phyloP scores from a whole-genome alignment of 2,113 vertebrate genomes.

The Taurulus bubalis region DNA sequence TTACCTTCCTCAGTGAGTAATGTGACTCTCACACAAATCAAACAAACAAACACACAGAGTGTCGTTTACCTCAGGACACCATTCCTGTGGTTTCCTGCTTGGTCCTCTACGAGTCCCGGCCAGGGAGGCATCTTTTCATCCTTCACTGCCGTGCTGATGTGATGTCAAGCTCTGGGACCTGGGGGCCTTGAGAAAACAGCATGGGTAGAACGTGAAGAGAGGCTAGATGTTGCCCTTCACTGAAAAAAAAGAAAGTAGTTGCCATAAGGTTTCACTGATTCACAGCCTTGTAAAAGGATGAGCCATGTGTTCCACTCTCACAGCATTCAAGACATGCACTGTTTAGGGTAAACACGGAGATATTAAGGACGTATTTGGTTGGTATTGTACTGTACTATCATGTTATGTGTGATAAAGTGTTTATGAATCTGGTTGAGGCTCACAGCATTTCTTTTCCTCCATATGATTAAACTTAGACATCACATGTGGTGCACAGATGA shows the following conservation, averaged over 20 bases:
- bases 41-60: conserved; percentile 15
- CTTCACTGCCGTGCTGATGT: conserved; percentile 36
- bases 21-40: conserved; percentile 15
- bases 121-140: conserved; percentile 33
- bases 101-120: conserved; percentile 1
- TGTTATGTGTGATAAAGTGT: background rate
- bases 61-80: conserved; percentile 13
- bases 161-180: conserved; percentile 4
- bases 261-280: conserved; percentile 10
- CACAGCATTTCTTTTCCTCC: background rate
- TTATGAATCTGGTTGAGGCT: background rate
- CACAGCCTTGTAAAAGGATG: background rate
- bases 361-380: background rate
- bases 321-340: background rate
- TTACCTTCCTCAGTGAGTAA: background rate
- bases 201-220: conserved; percentile 16
- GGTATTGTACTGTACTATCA: background rate
- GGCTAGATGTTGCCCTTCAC: background rate
- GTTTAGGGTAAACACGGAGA: background rate
- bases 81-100: conserved; percentile 54
- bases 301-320: background rate
- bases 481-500: conserved; percentile 47
- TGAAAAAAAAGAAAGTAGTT: background rate
- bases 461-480: background rate
- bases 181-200: conserved; percentile 41